Evolutionary conservation across 2,113 vertebrate species (phyloP), one percentile per base, ranked within the genome.

Genomic region (Castor canadensis): DNA sequence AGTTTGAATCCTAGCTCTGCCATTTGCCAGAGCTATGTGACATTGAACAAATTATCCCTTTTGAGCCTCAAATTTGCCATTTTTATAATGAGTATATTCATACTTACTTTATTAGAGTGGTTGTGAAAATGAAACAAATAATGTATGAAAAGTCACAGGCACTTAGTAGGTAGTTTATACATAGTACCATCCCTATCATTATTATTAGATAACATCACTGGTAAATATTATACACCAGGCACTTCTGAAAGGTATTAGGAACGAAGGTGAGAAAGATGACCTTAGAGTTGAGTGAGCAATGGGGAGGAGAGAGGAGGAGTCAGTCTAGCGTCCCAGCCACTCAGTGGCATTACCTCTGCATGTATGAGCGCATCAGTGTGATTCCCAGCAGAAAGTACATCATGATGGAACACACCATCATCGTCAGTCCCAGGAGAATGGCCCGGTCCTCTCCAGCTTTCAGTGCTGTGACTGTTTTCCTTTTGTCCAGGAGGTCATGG

Each of bases 361-460:
- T 98, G 98, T 99, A 99, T 1, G 99, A 99, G 69, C 99, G 99
- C 54, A 99, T 98, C 60, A 99, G 97, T 1, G 99, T 99, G 98
- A 99, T 99, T 77, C 99, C 99, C 98, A 99, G 98, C 56, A 99
- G 99, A 32, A 99, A 99, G 98, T 99, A 99, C 99, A 99, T 99
- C 99, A 99, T 99, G 97, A 99, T 98, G 24, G 99, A 99, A 81
- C 99, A 98, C 89, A 99, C 97, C 98, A 99, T 99, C 99, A 99
- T 99, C 97, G 99, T 97, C 97, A 99, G 98, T 81, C 99, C 99
- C 6, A 99, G 98, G 47, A 99, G 98, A 58, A 99, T 99, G 95
- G 99, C 99, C 60, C 99, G 97, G 98, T 99, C 99, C 94, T 99
- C 99, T 95, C 99, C 99, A 1, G 99, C 99, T 97, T 99, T 99